phyloP scores from a whole-genome alignment of 2,113 vertebrate genomes.

The Steatornis caripensis region DNA sequence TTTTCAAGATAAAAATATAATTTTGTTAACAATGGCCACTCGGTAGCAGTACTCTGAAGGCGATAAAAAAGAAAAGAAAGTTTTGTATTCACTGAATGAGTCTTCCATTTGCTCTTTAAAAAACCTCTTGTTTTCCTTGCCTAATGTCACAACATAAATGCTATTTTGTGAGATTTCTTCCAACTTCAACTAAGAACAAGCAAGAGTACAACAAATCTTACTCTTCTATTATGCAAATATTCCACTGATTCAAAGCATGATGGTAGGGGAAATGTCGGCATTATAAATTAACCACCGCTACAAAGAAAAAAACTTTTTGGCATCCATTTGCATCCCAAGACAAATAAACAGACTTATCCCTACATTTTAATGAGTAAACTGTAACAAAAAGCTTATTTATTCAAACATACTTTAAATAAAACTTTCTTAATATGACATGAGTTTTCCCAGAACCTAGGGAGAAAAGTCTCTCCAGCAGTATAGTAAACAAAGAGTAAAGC shows the following conservation, averaged over 20 bases:
- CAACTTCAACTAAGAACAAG: neutral
- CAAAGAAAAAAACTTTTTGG: neutral
- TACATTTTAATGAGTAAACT: slow-evolving; percentile 10
- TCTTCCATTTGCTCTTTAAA: neutral
- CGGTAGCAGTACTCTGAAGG: neutral
- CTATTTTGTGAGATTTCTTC: neutral
- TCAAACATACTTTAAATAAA: neutral
- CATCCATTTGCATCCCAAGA: neutral
- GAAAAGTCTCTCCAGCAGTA: neutral
- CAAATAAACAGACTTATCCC: neutral
- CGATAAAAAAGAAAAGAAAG: neutral
- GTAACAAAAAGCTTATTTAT: neutral
- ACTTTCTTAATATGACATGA: neutral
- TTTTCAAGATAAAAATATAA: neutral
- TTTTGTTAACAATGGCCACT: neutral
- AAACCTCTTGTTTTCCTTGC: neutral
- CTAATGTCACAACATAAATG: neutral
- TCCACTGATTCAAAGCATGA: neutral
- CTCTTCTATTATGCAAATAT: neutral
- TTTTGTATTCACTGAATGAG: neutral
- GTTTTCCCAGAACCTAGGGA: neutral
- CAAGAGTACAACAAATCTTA: neutral
- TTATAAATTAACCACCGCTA: slow-evolving; percentile 4
- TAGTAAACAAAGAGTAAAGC: neutral
- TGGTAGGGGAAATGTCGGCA: neutral